Conservation (phyloP, 2,113 vertebrate genomes). For the Corythornis madagascariensis region DNA sequence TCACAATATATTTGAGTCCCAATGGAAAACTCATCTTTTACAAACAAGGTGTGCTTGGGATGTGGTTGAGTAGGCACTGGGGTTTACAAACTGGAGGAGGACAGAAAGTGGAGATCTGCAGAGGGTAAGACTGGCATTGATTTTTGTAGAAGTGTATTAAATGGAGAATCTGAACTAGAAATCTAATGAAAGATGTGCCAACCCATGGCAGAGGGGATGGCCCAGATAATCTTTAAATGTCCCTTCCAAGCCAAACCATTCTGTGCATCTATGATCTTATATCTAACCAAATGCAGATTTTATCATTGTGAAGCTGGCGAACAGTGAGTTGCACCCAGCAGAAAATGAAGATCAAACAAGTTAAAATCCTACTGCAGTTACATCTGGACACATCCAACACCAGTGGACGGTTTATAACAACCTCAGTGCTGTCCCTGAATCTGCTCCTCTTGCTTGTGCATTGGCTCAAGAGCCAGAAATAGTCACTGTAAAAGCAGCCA, state of each 20-base stretch:
- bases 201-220: accelerated
- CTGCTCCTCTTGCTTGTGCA: background rate
- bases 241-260: background rate
- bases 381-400: background rate
- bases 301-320: background rate
- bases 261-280: background rate
- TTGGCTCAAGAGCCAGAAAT: background rate
- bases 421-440: background rate
- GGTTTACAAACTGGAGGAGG: background rate
- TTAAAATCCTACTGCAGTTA: background rate
- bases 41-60: background rate
- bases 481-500: accelerated
- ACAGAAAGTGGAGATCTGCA: background rate
- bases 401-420: background rate
- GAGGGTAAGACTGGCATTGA: background rate
- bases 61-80: background rate
- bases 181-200: background rate
- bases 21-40: background rate
- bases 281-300: background rate
- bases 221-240: background rate
- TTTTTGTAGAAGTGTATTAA: background rate
- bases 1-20: background rate
- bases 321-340: background rate
- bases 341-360: background rate
- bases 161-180: background rate